phyloP scores from a whole-genome alignment of 37 sponge, comb jelly and placozoan genomes.

The Ephydatia muelleri region DNA sequence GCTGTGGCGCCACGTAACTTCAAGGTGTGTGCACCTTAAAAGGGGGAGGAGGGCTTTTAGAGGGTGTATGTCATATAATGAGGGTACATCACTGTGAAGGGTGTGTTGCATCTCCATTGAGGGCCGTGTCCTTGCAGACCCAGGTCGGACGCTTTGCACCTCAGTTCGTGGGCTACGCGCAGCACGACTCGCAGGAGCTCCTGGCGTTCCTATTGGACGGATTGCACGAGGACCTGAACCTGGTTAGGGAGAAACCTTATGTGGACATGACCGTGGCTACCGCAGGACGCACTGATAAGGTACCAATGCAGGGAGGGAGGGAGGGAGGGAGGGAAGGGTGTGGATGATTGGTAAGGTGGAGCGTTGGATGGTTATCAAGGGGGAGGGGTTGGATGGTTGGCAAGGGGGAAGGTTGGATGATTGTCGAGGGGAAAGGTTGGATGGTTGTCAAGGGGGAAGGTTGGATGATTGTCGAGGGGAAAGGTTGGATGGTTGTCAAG shows the following conservation, averaged over 20 bases:
- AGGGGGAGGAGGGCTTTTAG: neutral
- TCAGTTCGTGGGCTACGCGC: conserved; percentile 85
- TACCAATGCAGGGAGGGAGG: conserved; percentile 16
- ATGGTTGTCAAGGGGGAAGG: too few relatives aligned
- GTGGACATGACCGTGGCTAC: conserved; percentile 79
- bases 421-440: too few relatives aligned
- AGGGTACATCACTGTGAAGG: neutral
- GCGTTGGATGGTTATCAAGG: conserved; percentile 2
- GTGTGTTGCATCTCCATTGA: neutral
- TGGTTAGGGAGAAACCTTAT: conserved; percentile 82
- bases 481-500: too few relatives aligned
- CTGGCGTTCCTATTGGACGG: conserved; percentile 92
- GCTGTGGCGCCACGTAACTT: conserved; percentile 82
- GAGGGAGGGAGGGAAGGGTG: neutral
- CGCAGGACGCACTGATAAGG: conserved; percentile 62
- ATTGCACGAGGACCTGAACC: conserved; percentile 94
- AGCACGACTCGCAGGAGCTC: conserved; percentile 96
- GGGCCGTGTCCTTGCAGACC: conserved; percentile 33
- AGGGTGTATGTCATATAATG: neutral
- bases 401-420: too few relatives aligned
- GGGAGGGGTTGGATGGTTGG: neutral
- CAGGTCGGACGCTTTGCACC: conserved; percentile 85
- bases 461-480: too few relatives aligned
- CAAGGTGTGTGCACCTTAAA: conserved; percentile 56
- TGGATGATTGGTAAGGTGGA: conserved; percentile 10